These are phyloP conservation scores for Peromyscus eremicus DNA, from an alignment of 2,797 vertebrate genomes.

Conservation along the genomic window DNA sequence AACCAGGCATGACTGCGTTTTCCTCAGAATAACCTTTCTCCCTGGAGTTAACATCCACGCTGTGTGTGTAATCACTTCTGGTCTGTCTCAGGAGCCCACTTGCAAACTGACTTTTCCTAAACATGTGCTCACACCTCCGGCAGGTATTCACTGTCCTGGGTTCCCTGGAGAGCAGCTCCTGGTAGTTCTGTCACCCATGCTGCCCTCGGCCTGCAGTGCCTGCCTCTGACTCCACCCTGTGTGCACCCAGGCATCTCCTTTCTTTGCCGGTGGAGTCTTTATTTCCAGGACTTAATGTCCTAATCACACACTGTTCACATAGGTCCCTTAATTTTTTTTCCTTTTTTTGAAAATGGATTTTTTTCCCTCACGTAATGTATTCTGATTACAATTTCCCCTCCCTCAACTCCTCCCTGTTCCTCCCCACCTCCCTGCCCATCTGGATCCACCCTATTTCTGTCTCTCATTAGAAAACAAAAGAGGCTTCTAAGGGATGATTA, in stretches of 20 bases:
- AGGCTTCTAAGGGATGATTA: not conserved
- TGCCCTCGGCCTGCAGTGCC: too few species aligned
- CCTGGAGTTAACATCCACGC: not conserved
- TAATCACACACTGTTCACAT: not conserved
- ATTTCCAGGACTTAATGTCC: too few species aligned
- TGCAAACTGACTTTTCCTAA: not conserved
- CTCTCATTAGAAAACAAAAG: not conserved
- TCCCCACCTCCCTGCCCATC: too few species aligned
- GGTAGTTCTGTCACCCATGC: rapidly evolving
- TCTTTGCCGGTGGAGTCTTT: not conserved
- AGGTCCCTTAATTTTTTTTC: not conserved
- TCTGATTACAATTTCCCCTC: not conserved
- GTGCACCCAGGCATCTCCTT: not conserved
- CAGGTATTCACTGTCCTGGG: not conserved
- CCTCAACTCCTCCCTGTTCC: not conserved
- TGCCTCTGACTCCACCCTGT: not conserved
- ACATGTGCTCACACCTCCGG: not conserved
- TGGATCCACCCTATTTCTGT: not conserved
- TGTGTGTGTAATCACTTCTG: not conserved
- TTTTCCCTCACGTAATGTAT: not conserved
- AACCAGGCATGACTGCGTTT: not conserved
- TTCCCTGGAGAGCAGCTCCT: not conserved
- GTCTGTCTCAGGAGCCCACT: not conserved
- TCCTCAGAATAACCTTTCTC: not conserved
- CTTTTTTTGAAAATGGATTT: not conserved